These are phyloP conservation scores for Gracilinanus agilis DNA, from an alignment of 2,113 vertebrate genomes.

Conservation along the genomic window DNA sequence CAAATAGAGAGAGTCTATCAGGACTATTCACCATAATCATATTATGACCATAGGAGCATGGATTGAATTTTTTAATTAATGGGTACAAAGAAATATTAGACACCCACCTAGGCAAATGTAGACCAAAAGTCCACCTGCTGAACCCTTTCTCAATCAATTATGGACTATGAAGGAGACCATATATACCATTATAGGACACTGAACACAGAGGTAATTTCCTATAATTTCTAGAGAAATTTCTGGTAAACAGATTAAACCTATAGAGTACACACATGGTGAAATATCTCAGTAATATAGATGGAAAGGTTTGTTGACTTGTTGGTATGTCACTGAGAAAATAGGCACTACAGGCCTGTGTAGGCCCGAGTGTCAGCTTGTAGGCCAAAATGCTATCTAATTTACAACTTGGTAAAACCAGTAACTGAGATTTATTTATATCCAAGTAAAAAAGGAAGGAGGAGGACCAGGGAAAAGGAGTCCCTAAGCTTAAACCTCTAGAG, in stretches of 20 bases:
- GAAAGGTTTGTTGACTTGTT: too few species aligned
- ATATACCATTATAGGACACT: neutral
- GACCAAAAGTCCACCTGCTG: neutral
- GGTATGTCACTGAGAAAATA: too few species aligned
- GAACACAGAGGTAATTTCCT: neutral
- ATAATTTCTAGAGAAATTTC: neutral
- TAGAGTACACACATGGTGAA: neutral
- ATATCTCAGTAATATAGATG: too few species aligned
- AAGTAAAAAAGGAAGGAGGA: too few species aligned
- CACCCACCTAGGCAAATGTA: neutral
- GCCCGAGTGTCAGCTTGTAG: too few species aligned
- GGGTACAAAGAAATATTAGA: neutral
- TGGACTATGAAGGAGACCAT: neutral
- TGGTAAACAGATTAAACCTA: neutral
- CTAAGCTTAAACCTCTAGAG: too few species aligned
- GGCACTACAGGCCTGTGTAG: too few species aligned
- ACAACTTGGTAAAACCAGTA: too few species aligned
- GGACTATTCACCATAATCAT: neutral
- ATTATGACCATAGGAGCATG: neutral
- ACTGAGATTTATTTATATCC: too few species aligned
- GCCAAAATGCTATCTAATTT: too few species aligned
- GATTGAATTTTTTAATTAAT: neutral
- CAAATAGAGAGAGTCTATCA: neutral
- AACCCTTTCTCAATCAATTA: neutral
- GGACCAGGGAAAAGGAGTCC: too few species aligned